These are phyloP conservation scores for Eremobia ochroleuca DNA, from an alignment of 2,888 invertebrate genomes.

Conservation along the genomic window DNA sequence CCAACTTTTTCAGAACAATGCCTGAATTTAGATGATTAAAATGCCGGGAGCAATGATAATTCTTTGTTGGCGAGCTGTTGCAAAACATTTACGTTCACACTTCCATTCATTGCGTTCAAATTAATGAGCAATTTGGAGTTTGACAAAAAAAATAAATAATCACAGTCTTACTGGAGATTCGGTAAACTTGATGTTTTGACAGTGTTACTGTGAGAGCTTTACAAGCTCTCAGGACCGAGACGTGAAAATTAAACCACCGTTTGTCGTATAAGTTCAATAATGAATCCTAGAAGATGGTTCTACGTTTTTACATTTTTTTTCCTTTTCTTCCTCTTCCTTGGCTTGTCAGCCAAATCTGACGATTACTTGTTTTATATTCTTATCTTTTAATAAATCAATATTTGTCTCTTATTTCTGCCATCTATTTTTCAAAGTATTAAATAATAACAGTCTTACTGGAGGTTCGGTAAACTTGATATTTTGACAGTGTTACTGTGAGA, in stretches of 20 bases:
- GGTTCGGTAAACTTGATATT: not conserved
- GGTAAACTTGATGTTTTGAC: not conserved
- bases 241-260: not conserved
- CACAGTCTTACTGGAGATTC: too few species aligned
- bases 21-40: slow-evolving; percentile 61
- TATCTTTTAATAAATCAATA: not conserved
- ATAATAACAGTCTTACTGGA: too few species aligned
- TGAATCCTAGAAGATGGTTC: not conserved
- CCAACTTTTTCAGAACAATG: slow-evolving; percentile 59
- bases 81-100: slow-evolving; percentile 53
- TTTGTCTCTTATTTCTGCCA: not conserved
- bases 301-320: not conserved
- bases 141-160: slow-evolving; percentile 3
- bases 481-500: not conserved
- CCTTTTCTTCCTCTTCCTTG: not conserved
- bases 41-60: slow-evolving; percentile 51
- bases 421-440: not conserved
- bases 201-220: not conserved
- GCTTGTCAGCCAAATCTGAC: not conserved
- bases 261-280: not conserved
- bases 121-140: slow-evolving; percentile 40
- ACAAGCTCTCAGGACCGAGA: not conserved
- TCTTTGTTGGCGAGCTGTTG: slow-evolving; percentile 57
- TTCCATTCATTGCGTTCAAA: slow-evolving; percentile 47
- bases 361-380: not conserved